Evolutionary conservation across 2,888 invertebrate species (phyloP).

Genomic region (Galeopsomyia nigrocyanea): DNA sequence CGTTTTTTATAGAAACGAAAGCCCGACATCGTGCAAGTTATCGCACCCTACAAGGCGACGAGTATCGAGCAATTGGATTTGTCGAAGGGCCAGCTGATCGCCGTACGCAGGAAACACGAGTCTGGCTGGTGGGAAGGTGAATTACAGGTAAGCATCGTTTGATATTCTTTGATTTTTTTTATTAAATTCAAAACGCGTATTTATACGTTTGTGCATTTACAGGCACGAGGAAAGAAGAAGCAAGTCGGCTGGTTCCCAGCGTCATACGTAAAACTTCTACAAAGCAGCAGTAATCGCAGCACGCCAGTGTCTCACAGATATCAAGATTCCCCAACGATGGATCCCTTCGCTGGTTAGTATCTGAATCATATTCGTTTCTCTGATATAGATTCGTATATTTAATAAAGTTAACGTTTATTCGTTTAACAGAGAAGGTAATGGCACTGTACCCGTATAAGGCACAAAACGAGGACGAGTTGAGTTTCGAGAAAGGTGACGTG

Average conservation of each 20-base stretch:
- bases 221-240: conserved; percentile 83
- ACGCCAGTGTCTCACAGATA: conserved; percentile 67
- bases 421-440: conserved; percentile 82
- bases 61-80: conserved; percentile 93
- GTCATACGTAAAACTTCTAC: conserved; percentile 87
- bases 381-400: conserved; percentile 13
- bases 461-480: conserved; percentile 94
- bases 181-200: neutral
- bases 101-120: conserved; percentile 96
- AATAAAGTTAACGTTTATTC: conserved; percentile 11
- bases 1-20: conserved; percentile 71
- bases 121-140: conserved; percentile 99
- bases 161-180: too few relatives aligned
- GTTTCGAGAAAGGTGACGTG: conserved; percentile 91
- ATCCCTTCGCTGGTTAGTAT: conserved; percentile 44
- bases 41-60: conserved; percentile 92
- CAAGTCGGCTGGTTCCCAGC: conserved; percentile 99
- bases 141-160: conserved; percentile 76
- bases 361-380: neutral
- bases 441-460: conserved; percentile 95
- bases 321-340: conserved; percentile 62
- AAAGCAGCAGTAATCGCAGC: conserved; percentile 67
- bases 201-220: conserved; percentile 32
- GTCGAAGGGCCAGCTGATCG: conserved; percentile 91
- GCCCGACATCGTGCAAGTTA: conserved; percentile 93